A percentile compares a stretch with the other conserved stretches of the same genome.
Conservation (phyloP, 2,113 vertebrate genomes). For the Clarias batrachus region DNA sequence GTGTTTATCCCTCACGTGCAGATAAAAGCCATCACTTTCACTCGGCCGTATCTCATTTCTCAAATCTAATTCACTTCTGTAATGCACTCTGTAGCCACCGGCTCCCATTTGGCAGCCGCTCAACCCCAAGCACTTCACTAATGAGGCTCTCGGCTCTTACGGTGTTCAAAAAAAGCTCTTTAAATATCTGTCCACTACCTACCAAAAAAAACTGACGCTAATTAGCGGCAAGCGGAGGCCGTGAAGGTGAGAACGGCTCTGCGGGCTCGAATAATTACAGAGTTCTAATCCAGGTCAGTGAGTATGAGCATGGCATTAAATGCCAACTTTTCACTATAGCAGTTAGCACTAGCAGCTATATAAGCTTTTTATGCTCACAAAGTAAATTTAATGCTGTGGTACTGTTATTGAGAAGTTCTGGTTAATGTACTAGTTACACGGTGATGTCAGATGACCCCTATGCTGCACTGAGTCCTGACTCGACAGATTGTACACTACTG, state of each 20-base stretch:
- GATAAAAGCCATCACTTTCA: conserved; percentile 17
- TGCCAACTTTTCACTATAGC: background rate
- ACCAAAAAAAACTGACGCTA: conserved; percentile 31
- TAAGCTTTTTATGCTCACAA: too few species aligned
- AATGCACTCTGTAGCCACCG: conserved; percentile 26
- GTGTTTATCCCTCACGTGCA: background rate
- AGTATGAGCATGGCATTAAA: background rate
- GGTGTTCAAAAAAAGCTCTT: conserved; percentile 2
- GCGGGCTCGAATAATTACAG: conserved; percentile 12
- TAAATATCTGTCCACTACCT: conserved; percentile 32
- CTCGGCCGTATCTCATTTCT: conserved; percentile 14
- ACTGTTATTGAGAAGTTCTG: background rate
- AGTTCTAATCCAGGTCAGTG: conserved; percentile 11
- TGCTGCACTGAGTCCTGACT: background rate
- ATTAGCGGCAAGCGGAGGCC: conserved; percentile 16
- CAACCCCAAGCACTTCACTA: conserved; percentile 27
- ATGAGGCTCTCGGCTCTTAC: conserved; percentile 29
- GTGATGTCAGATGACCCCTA: background rate
- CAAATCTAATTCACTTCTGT: conserved; percentile 34
- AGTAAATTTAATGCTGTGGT: background rate
- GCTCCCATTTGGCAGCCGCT: conserved; percentile 22
- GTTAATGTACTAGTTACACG: background rate
- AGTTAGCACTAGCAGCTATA: conserved; percentile 19
- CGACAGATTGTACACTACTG: background rate
- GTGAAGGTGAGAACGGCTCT: conserved; percentile 9